Percentiles rank a stretch among this genome's conserved stretches.
phyloP scores from a whole-genome alignment of 2,797 vertebrate genomes.

The Yasuhikotakia modesta region DNA sequence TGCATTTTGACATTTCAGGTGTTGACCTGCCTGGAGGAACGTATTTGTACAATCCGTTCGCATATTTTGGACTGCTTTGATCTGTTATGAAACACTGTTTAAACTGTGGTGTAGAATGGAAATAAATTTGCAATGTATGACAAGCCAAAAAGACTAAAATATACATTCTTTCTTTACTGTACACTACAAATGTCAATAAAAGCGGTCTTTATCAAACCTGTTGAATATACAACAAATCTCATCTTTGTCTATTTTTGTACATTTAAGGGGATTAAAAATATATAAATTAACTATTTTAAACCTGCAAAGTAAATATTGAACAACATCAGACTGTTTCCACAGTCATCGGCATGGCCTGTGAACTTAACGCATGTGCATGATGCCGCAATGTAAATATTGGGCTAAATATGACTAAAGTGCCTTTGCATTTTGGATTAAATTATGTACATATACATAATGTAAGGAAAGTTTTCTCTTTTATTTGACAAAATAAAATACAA shows the following conservation, averaged over 20 bases:
- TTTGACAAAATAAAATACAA: neutral
- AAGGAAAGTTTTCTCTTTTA: too few species aligned
- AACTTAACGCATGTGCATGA: slow-evolving; percentile 3
- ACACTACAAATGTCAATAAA: slow-evolving; percentile 71
- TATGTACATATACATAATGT: neutral
- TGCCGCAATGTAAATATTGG: slow-evolving; percentile 15
- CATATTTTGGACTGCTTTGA: slow-evolving; percentile 47
- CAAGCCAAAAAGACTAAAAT: slow-evolving; percentile 70
- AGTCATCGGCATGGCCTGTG: too few species aligned
- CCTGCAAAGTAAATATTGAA: neutral
- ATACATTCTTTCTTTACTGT: slow-evolving; percentile 63
- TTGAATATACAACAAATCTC: slow-evolving; percentile 77
- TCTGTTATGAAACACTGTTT: slow-evolving; percentile 42
- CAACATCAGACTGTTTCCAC: neutral
- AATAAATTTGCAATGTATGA: slow-evolving; percentile 57
- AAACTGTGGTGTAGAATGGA: slow-evolving; percentile 60
- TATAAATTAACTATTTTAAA: slow-evolving; percentile 8
- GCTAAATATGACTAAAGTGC: slow-evolving; percentile 17
- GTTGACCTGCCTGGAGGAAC: neutral
- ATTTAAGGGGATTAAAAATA: too few species aligned
- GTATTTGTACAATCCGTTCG: slow-evolving; percentile 35
- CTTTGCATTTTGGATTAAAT: neutral
- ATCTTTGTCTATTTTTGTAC: neutral
- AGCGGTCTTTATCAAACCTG: slow-evolving; percentile 70
- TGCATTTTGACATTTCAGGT: slow-evolving; percentile 53